phyloP scores from a whole-genome alignment of 2,113 vertebrate species.

The Odocoileus hemionus region DNA sequence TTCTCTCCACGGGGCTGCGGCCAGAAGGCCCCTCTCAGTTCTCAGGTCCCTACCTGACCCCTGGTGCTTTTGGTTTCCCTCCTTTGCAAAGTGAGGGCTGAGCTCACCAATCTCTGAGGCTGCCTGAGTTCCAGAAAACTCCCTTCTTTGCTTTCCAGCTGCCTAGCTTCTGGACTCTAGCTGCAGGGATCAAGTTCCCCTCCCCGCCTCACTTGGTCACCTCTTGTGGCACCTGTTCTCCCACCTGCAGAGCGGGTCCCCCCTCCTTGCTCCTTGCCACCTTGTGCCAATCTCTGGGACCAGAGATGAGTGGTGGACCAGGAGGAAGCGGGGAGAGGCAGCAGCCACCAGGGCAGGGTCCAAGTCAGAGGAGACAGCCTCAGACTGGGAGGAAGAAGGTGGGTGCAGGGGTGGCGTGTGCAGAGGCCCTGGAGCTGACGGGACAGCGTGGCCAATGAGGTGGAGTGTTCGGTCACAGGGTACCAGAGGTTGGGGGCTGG shows the following conservation, averaged over 20 bases:
- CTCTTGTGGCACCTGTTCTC: background rate
- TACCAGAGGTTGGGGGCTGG: background rate
- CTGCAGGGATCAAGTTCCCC: no score
- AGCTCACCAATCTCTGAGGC: background rate
- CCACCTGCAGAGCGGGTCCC: no score
- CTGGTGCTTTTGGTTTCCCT: background rate
- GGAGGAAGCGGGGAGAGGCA: background rate
- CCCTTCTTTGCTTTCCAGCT: background rate
- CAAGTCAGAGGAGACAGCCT: background rate
- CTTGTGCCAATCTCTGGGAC: background rate
- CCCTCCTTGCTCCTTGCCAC: background rate
- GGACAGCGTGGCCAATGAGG: background rate
- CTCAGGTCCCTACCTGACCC: background rate
- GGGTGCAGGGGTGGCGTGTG: background rate
- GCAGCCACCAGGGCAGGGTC: background rate
- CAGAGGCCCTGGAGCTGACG: background rate
- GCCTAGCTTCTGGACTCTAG: fast-evolving
- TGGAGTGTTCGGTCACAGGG: no score
- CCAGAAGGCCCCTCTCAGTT: background rate
- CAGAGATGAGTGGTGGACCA: background rate
- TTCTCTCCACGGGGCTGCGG: background rate
- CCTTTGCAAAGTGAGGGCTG: fast-evolving
- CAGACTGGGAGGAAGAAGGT: background rate
- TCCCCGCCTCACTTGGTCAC: fast-evolving
- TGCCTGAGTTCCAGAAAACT: background rate